phyloP scores from a whole-genome alignment of 2,888 invertebrate genomes.

The Apamea monoglypha region DNA sequence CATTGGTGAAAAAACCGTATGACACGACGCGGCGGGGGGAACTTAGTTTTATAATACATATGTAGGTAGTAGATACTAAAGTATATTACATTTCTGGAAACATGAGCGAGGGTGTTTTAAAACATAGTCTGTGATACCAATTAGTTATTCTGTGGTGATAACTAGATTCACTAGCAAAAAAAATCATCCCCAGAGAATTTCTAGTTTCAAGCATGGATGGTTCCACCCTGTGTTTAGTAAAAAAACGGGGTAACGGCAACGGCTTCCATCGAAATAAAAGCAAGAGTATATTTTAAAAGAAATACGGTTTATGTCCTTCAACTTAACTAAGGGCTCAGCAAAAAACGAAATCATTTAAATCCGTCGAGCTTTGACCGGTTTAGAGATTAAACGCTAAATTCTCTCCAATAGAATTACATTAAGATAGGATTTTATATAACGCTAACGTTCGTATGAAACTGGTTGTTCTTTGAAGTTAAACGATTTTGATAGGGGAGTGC shows the following conservation, averaged over 20 bases:
- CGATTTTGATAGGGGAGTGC: slow-evolving; percentile 38
- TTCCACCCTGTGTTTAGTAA: neutral
- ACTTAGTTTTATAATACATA: neutral
- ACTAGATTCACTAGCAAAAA: neutral
- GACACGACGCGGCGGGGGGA: neutral
- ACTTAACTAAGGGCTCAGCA: slow-evolving; percentile 6
- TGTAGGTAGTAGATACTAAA: neutral
- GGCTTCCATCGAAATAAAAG: slow-evolving; percentile 33
- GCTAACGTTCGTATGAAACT: slow-evolving; percentile 43
- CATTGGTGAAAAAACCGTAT: neutral
- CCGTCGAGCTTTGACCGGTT: slow-evolving; percentile 45
- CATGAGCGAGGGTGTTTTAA: neutral
- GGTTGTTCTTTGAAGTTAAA: slow-evolving; percentile 42
- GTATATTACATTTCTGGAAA: neutral
- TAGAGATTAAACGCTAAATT: slow-evolving; percentile 33
- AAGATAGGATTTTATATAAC: slow-evolving; percentile 32
- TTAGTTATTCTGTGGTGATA: too few relatives aligned
- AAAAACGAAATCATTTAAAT: slow-evolving; percentile 25
- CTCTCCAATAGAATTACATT: slow-evolving; percentile 35
- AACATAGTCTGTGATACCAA: neutral
- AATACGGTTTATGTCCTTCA: slow-evolving; percentile 46
- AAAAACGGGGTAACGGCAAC: slow-evolving; percentile 13
- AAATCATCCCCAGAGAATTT: neutral
- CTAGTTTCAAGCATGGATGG: neutral
- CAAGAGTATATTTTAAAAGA: slow-evolving; percentile 19